These are phyloP conservation scores for Plusia festucae DNA, from an alignment of 2,888 invertebrate species.

Conservation along the genomic window DNA sequence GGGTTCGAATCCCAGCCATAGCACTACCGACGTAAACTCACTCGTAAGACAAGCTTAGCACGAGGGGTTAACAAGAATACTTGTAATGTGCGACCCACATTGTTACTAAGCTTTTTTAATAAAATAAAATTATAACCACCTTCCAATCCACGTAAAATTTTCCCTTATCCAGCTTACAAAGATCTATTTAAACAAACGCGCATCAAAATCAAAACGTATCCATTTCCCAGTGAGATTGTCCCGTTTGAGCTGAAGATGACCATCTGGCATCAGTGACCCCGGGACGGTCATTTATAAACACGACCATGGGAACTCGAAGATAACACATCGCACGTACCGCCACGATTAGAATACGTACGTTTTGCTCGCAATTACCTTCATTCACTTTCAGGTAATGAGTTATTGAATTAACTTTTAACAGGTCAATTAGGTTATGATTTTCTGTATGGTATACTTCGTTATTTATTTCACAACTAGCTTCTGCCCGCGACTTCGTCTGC, in stretches of 20 bases:
- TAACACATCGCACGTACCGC: conserved; percentile 85
- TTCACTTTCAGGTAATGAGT: conserved; percentile 48
- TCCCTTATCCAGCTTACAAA: background rate
- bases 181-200: background rate
- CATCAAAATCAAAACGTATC: conserved; percentile 34
- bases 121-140: too few species aligned
- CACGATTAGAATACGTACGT: conserved; percentile 74
- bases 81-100: too few species aligned
- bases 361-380: conserved; percentile 68
- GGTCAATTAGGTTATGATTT: too few species aligned
- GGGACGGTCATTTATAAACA: conserved; percentile 84
- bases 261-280: conserved; percentile 84
- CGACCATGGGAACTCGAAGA: conserved; percentile 85
- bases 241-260: conserved; percentile 77
- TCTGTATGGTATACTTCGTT: too few species aligned
- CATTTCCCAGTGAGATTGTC: conserved; percentile 54
- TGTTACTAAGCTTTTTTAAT: too few species aligned
- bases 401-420: conserved; percentile 20
- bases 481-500: too few species aligned
- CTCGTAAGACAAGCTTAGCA: too few species aligned
- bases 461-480: too few species aligned
- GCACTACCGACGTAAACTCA: too few species aligned
- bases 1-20: too few species aligned
- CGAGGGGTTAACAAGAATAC: too few species aligned
- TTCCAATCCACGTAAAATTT: background rate